Base-by-base conservation (phyloP, 1,140 invertebrate species). In the Anoplolepis gracilipes region DNA sequence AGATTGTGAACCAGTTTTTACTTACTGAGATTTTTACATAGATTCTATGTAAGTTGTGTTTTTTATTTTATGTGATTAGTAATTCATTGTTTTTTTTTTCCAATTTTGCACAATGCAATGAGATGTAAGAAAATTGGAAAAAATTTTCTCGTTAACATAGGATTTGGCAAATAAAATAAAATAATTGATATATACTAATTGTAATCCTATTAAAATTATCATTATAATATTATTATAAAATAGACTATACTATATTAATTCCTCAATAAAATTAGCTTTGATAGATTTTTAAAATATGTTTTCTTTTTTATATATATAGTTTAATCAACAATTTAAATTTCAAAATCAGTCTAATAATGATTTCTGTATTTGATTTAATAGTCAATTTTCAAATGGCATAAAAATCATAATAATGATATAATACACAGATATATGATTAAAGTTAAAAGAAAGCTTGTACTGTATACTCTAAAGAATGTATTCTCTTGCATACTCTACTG, bases 1-100 rank as follows among this genome's bases (percentile, higher is more conserved):
- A 84, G 36, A 67, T 42, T 11, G 3, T n/a, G 42, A 53, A 10
- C 11, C 1, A 76, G 33, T 28, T 84, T 77, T 84, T 70, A 70
- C 42, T 55, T 49, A n/a, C 42, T 28, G 53, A 19, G 28, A 72
- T 73, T 11, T 19, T 25, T 19, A 19, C 46, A 5, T 76, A 13
- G 57, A 42, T 25, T 64, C 1, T 39, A 6, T 16, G 36, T 30
- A 33, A 59, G 1, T 55, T 55, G 4, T 13, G 2, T 59, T 19
- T 57, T 7, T 65, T 46, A 7, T 77, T 28, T 30, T 3, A 39
- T 33, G 11, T 25, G 11, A 16, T 22, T 22, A 33, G 0, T 30
- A 72, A 49, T 49, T 53, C 5, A 72, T 2, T 72, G 11, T 72
- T 72, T 53, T 72, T 19, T 53, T 8, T 2, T 13, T 55, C 22